phyloP scores from a whole-genome alignment of 2,888 invertebrate genomes.

The Bruchidius siliquastri region DNA sequence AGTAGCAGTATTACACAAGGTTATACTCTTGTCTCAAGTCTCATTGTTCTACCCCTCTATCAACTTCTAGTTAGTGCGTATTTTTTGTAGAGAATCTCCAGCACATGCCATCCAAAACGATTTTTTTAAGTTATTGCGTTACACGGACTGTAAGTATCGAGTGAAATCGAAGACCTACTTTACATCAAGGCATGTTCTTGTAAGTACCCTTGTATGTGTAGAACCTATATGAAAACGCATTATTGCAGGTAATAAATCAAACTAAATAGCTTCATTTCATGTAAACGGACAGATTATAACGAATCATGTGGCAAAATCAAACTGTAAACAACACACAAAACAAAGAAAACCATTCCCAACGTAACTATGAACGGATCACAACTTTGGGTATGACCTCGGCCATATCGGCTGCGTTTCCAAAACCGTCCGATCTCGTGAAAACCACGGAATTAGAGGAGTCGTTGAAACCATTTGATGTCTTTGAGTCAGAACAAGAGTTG shows the following conservation, averaged over 20 bases:
- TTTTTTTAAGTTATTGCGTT: neutral
- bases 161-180: neutral
- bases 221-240: neutral
- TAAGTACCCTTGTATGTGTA: neutral
- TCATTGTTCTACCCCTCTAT: neutral
- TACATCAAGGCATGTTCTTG: neutral
- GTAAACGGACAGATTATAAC: neutral
- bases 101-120: neutral
- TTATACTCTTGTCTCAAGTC: neutral
- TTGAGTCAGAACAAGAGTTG: conserved; percentile 85
- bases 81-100: neutral
- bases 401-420: conserved; percentile 82
- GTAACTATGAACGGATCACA: conserved; percentile 56
- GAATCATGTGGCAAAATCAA: conserved; percentile 20
- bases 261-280: neutral
- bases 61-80: neutral
- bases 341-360: conserved; percentile 32
- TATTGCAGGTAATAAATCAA: neutral
- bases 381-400: conserved; percentile 92
- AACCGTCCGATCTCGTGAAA: conserved; percentile 69
- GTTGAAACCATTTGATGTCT: conserved; percentile 79
- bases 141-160: neutral
- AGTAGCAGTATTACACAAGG: neutral
- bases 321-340: conserved; percentile 26
- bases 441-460: conserved; percentile 74